Percentiles rank a stretch among this genome's conserved stretches.
Evolutionary conservation across 2,888 invertebrate genomes (phyloP).

Genomic region (Hybos culiciformis): DNA sequence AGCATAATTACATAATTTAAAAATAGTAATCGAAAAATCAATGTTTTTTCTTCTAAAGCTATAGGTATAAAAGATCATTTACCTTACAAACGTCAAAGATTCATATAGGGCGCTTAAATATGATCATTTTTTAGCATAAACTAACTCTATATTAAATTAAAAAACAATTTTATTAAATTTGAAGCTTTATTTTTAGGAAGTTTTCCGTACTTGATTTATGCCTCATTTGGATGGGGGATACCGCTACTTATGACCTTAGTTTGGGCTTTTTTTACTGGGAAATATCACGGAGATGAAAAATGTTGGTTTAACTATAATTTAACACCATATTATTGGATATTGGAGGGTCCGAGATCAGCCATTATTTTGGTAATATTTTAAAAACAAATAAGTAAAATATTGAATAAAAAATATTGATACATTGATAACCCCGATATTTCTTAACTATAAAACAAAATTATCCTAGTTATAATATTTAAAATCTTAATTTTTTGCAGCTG

Average conservation of each 20-base stretch:
- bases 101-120: too few relatives aligned
- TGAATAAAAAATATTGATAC: neutral
- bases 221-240: conserved; percentile 58
- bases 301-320: conserved; percentile 80
- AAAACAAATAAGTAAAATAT: neutral
- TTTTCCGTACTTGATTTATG: conserved; percentile 43
- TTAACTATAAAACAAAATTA: too few relatives aligned
- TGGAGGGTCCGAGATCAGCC: conserved; percentile 72
- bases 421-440: too few relatives aligned
- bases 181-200: conserved; percentile 50
- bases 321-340: conserved; percentile 69
- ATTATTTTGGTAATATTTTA: conserved; percentile 54
- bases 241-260: conserved; percentile 51
- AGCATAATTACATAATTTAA: too few relatives aligned
- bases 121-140: too few relatives aligned
- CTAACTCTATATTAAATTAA: too few relatives aligned
- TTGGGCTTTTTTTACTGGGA: conserved; percentile 53
- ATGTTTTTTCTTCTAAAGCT: too few relatives aligned
- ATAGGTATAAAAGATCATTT: too few relatives aligned
- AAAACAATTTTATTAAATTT: too few relatives aligned
- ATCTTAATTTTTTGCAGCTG: conserved; percentile 40
- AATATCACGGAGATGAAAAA: conserved; percentile 34
- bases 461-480: too few relatives aligned
- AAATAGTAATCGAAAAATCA: too few relatives aligned
- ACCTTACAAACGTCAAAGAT: too few relatives aligned